Evolutionary conservation across 2,888 invertebrate species (phyloP).

Genomic region (Neoitamus cyanurus): DNA sequence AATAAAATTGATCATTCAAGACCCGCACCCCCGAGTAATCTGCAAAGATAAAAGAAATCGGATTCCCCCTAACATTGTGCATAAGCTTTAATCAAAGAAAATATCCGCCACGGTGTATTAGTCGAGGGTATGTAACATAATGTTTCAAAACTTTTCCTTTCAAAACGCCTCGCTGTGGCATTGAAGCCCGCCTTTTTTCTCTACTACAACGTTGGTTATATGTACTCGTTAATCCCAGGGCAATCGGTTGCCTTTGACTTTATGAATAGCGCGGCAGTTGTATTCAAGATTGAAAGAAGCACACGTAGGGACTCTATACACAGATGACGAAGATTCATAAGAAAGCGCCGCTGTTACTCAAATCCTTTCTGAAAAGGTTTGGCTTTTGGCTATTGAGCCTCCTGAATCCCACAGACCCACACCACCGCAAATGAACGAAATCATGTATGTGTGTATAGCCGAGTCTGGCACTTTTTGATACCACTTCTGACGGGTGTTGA

Average conservation of each 20-base stretch:
- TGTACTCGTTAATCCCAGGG: background rate
- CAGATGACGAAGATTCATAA: background rate
- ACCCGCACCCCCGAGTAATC: background rate
- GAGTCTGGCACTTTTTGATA: background rate
- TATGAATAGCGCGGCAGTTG: background rate
- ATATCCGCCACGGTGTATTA: background rate
- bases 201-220: background rate
- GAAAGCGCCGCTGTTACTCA: background rate
- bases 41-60: background rate
- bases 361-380: constrained; percentile 14
- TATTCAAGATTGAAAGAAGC: background rate
- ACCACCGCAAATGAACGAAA: background rate
- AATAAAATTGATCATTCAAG: background rate
- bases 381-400: background rate
- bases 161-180: background rate
- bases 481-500: constrained; percentile 17
- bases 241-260: background rate
- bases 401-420: too few species aligned
- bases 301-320: background rate
- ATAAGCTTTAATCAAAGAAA: background rate
- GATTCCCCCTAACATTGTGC: background rate
- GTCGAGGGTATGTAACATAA: background rate
- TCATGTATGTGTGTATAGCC: background rate
- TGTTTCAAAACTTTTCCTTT: background rate
- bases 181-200: background rate